Percentiles rank a stretch among this genome's conserved stretches.
Conservation (phyloP, 2,113 vertebrate genomes). For the Chionodraco myersi region DNA sequence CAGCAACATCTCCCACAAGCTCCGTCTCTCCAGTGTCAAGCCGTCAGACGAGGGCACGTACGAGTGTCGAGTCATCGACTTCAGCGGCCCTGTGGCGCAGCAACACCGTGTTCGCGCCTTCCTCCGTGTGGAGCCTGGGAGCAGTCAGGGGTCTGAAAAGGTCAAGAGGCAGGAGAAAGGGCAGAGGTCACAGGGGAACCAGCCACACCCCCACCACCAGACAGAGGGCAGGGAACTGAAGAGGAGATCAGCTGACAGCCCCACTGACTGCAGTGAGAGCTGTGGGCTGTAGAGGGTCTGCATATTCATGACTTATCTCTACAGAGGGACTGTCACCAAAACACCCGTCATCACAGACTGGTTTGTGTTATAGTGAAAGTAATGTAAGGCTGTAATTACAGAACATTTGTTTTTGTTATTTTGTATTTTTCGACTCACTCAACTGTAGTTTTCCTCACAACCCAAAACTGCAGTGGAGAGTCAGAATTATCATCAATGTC, state of each 20-base stretch:
- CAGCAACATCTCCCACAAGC: conserved; percentile 98
- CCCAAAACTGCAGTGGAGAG: not conserved
- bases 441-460: conserved; percentile 1
- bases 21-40: conserved; percentile 93
- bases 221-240: conserved; percentile 86
- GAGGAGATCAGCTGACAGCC: conserved; percentile 82
- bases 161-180: conserved; percentile 76
- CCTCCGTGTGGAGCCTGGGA: conserved; percentile 90
- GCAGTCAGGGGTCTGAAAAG: conserved; percentile 56
- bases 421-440: not conserved
- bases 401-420: conserved; percentile 13
- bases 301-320: conserved; percentile 63
- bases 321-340: conserved; percentile 43
- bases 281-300: conserved; percentile 84
- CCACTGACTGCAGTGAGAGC: conserved; percentile 78
- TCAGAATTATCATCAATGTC: not conserved
- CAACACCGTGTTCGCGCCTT: conserved; percentile 92
- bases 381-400: conserved; percentile 23
- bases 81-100: conserved; percentile 88
- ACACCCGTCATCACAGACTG: conserved; percentile 24
- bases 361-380: conserved; percentile 41
- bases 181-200: conserved; percentile 47
- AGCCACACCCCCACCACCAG: conserved; percentile 75
- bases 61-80: conserved; percentile 94
- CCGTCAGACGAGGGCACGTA: conserved; percentile 93